Conservation (phyloP, 2,888 invertebrate genomes). For the Thereva unica region DNA sequence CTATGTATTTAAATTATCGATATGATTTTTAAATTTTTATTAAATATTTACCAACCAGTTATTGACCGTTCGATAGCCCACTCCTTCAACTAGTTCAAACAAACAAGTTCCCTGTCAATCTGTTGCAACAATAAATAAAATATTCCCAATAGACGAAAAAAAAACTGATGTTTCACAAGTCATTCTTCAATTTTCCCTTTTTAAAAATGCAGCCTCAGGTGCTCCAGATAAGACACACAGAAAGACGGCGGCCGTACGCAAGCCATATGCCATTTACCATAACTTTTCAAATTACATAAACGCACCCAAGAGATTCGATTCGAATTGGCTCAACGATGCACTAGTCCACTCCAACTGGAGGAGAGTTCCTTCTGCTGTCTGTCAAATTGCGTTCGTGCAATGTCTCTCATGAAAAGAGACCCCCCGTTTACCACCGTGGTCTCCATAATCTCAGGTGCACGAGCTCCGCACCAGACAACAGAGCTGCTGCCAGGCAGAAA, state of each 20-base stretch:
- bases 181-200: too few relatives aligned
- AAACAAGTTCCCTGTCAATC: too few relatives aligned
- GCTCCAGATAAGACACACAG: constrained; percentile 4
- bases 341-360: background rate
- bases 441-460: too few relatives aligned
- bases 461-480: too few relatives aligned
- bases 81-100: too few relatives aligned
- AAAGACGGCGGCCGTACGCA: background rate
- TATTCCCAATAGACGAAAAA: too few relatives aligned
- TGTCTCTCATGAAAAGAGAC: background rate
- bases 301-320: constrained; percentile 20
- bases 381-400: constrained; percentile 4
- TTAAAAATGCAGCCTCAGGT: background rate
- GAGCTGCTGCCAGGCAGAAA: background rate
- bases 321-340: constrained; percentile 5
- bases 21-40: background rate
- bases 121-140: too few relatives aligned
- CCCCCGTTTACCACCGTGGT: too few relatives aligned
- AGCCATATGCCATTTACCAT: constrained; percentile 12
- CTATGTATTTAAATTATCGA: too few relatives aligned
- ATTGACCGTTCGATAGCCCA: too few relatives aligned
- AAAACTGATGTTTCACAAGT: too few relatives aligned
- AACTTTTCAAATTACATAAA: constrained; percentile 34
- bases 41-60: background rate
- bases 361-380: constrained; percentile 3